These are phyloP conservation scores for Uloborus diversus DNA, from an alignment of 1,140 invertebrate species.

Conservation along the genomic window DNA sequence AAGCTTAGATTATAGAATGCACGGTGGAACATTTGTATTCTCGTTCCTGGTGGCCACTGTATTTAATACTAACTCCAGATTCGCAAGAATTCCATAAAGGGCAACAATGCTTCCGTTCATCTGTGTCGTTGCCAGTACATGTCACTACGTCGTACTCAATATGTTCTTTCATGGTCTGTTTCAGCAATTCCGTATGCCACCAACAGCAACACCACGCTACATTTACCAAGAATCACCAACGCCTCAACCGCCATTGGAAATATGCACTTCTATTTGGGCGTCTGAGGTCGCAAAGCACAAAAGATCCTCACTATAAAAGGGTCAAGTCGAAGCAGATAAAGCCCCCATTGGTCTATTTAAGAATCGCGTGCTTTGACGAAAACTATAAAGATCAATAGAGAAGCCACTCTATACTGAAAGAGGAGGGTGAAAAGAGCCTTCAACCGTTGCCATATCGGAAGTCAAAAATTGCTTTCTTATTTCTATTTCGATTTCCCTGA, in stretches of 20 bases:
- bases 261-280: conserved; percentile 26
- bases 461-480: conserved; percentile 21
- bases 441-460: neutral
- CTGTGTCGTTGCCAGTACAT: conserved; percentile 1
- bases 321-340: too few relatives aligned
- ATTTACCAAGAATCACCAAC: conserved; percentile 27
- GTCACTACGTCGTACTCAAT: conserved; percentile 14
- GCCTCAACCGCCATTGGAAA: conserved; percentile 38
- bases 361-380: neutral
- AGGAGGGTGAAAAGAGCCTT: neutral
- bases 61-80: too few relatives aligned
- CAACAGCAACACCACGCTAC: conserved; percentile 38
- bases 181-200: neutral
- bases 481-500: neutral
- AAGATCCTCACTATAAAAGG: conserved; percentile 20
- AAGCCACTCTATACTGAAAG: conserved; percentile 14
- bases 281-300: neutral
- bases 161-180: conserved; percentile 12
- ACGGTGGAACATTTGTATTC: neutral
- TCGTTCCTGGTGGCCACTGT: neutral
- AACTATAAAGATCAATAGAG: neutral
- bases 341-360: too few relatives aligned
- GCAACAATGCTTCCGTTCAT: conserved; percentile 41
- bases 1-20: too few relatives aligned
- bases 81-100: neutral